phyloP scores from a whole-genome alignment of 37 sponge, comb jelly and placozoan species.

The Beroe forskalii region DNA sequence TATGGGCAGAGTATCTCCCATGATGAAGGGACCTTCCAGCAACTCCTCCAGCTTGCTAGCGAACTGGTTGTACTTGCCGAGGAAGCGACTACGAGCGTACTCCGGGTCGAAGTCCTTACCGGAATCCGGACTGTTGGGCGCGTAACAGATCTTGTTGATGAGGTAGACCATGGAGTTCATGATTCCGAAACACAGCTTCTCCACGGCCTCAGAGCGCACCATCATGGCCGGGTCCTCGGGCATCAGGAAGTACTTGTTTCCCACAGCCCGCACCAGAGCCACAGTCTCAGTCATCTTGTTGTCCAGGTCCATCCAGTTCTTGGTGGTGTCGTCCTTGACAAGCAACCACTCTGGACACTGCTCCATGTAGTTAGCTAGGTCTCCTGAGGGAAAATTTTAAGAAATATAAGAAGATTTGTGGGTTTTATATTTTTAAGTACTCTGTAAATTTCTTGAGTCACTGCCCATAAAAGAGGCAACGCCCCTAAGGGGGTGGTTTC shows the following conservation, averaged over 20 bases:
- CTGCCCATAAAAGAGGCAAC: too few relatives aligned
- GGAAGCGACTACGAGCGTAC: neutral
- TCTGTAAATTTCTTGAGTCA: too few relatives aligned
- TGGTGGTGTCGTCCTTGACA: neutral
- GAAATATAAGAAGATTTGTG: too few relatives aligned
- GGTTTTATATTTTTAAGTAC: too few relatives aligned
- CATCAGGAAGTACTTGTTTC: slow-evolving; percentile 32
- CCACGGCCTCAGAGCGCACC: neutral
- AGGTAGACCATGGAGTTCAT: slow-evolving; percentile 61
- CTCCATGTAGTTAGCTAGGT: slow-evolving; percentile 24
- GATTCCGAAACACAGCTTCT: neutral
- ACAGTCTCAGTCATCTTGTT: slow-evolving; percentile 33
- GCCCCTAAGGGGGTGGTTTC: too few relatives aligned
- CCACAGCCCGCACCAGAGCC: slow-evolving; percentile 5
- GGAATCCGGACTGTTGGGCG: slow-evolving; percentile 24
- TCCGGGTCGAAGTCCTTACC: slow-evolving; percentile 13
- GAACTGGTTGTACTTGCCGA: neutral
- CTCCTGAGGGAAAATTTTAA: neutral
- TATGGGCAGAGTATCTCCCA: slow-evolving; percentile 45
- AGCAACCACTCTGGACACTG: slow-evolving; percentile 6
- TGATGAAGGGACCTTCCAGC: slow-evolving; percentile 47
- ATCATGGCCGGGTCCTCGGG: slow-evolving; percentile 31
- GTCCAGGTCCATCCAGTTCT: slow-evolving; percentile 56
- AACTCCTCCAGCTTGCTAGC: slow-evolving; percentile 7
- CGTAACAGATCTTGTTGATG: slow-evolving; percentile 58